These are phyloP conservation scores for Epinotia brunnichana DNA, from an alignment of 2,888 invertebrate genomes.

Conservation along the genomic window DNA sequence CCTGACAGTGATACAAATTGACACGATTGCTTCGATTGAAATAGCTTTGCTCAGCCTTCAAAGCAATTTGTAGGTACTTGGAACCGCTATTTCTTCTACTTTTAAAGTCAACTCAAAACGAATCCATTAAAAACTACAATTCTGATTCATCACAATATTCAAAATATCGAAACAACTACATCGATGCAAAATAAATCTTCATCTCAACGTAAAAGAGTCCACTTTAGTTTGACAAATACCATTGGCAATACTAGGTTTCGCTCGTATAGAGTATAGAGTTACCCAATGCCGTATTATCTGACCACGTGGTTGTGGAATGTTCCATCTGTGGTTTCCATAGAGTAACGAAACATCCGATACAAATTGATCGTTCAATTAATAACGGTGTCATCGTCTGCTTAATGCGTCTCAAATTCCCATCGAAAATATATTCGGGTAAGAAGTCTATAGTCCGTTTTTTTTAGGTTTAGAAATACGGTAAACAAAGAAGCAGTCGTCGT, in stretches of 20 bases:
- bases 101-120: too few relatives aligned
- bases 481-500: too few relatives aligned
- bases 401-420: too few relatives aligned
- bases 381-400: neutral
- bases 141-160: neutral
- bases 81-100: too few relatives aligned
- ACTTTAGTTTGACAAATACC: neutral
- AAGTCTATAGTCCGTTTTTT: too few relatives aligned
- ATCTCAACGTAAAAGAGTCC: neutral
- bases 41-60: too few relatives aligned
- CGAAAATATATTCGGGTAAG: too few relatives aligned
- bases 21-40: too few relatives aligned
- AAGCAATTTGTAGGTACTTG: too few relatives aligned
- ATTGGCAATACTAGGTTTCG: neutral
- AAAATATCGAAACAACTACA: neutral
- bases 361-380: conserved; percentile 21
- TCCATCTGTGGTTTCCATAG: conserved; percentile 1
- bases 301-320: conserved; percentile 21
- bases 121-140: too few relatives aligned
- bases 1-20: too few relatives aligned
- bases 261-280: conserved; percentile 13
- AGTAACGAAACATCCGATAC: conserved; percentile 3
- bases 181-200: neutral
- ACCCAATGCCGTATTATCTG: conserved; percentile 22
- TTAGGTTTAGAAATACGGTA: too few relatives aligned